Evolutionary conservation across 1,140 invertebrate genomes (phyloP), one percentile per base, ranked within the genome.

Genomic region (Achatina immaculata): DNA sequence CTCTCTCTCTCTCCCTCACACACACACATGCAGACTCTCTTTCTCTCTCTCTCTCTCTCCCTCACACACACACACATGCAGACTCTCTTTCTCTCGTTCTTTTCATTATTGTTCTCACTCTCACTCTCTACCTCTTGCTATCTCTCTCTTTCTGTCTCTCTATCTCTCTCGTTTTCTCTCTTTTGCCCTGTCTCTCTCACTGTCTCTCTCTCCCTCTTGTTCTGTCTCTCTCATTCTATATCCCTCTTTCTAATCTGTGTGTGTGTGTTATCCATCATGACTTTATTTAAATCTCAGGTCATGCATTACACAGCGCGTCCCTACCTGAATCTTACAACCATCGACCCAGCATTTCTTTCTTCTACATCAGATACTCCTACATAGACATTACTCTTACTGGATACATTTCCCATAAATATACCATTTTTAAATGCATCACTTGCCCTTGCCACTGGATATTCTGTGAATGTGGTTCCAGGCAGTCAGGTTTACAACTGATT

Each of bases 161-260:
- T 55, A 4, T 6, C 21, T 55, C 51, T 21, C 51, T 40, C 65
- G 9, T 3, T 7, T 31, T 43, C 38, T 73, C 42, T 73, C 38
- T 4, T 31, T 45, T 24, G n/a, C 42, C 28, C 43, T 45, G n/a
- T 43, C 28, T 75, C 31, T 36, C 9, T 66, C 7, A 0, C 40
- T 79, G 6, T 31, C 45, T 69, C 77, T 79, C 31, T 28, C 42
- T 79, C 40, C 71, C 65, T 7, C 36, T 43, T 19, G 36, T 40
- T 45, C 42, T 42, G 24, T 78, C 62, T 68, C 36, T 68, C 42
- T 43, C 62, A n/a, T 34, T 71, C 45, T 55, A 24, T 45, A 1
- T 51, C 42, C 34, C 43, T 45, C 28, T 45, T 24, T 11, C 31
- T n/a, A 28, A 1, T 40, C 24, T 28, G 38, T 40, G n/a, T 72